Conservation (phyloP, 2,797 vertebrate species). For the Orestias chungarensis region DNA sequence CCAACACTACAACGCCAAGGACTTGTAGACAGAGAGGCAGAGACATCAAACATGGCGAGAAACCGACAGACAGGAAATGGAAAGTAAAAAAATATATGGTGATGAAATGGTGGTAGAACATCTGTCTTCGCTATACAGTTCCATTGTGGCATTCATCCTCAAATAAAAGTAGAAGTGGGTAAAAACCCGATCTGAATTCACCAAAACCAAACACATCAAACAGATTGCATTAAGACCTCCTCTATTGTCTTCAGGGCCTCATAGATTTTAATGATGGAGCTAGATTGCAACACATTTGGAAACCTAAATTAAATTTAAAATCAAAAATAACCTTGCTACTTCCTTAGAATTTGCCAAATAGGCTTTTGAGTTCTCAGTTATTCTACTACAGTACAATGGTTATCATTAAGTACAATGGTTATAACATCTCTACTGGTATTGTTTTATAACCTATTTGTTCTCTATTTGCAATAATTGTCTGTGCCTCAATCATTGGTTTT, state of each 20-base stretch:
- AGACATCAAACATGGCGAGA: background rate
- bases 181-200: background rate
- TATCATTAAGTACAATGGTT: too few relatives aligned
- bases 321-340: background rate
- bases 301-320: background rate
- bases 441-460: background rate
- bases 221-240: background rate
- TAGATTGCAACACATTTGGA: background rate
- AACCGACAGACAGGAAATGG: background rate
- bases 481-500: background rate
- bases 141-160: background rate
- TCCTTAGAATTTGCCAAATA: background rate
- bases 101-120: background rate
- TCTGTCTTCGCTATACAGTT: background rate
- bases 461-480: background rate
- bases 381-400: background rate
- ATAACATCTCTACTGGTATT: background rate
- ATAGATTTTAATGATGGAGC: background rate
- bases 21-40: conserved; percentile 13
- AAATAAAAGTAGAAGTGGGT: background rate
- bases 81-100: background rate
- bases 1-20: conserved; percentile 31
- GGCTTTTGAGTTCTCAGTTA: background rate
- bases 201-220: background rate
- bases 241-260: background rate